These are phyloP conservation scores for Drosophila basisetae DNA, from an alignment of 2,888 invertebrate genomes.

Conservation along the genomic window DNA sequence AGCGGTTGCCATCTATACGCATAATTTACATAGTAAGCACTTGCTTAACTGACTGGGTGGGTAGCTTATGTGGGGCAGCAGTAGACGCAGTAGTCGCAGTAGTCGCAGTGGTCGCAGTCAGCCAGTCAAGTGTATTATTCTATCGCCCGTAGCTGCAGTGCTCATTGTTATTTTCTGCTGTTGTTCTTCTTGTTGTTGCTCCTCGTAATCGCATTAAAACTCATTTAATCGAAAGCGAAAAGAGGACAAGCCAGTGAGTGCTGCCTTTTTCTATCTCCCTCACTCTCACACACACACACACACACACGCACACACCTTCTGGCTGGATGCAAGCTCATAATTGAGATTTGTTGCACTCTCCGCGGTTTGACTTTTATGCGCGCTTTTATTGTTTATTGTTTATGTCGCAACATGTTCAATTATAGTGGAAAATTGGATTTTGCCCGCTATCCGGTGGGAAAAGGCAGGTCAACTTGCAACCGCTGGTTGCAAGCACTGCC, in stretches of 20 bases:
- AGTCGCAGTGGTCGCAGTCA: constrained; percentile 37
- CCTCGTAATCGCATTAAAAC: constrained; percentile 75
- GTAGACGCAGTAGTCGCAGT: constrained; percentile 27
- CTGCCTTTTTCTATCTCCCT: constrained; percentile 14
- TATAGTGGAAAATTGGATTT: constrained; percentile 76
- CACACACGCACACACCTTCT: constrained; percentile 41
- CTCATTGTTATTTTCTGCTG: background rate
- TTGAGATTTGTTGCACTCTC: constrained; percentile 77
- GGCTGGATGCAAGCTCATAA: constrained; percentile 61
- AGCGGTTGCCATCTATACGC: constrained; percentile 63
- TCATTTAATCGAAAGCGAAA: constrained; percentile 77
- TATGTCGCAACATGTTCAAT: constrained; percentile 77
- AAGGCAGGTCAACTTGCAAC: constrained; percentile 30
- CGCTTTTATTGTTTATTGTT: constrained; percentile 74
- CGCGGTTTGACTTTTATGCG: constrained; percentile 69
- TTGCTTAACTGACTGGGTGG: constrained; percentile 7
- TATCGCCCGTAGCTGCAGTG: constrained; percentile 16
- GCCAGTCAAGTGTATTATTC: constrained; percentile 63
- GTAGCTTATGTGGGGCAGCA: constrained; percentile 60
- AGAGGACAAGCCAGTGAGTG: constrained; percentile 30
- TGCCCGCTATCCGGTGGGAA: constrained; percentile 17
- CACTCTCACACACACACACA: background rate
- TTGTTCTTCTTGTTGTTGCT: constrained; percentile 25
- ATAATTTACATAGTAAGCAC: constrained; percentile 41
- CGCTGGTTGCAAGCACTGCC: background rate